Evolutionary conservation across 2,797 vertebrate genomes (phyloP), one percentile per base, ranked within the genome.

Genomic region (Antennarius maculatus): DNA sequence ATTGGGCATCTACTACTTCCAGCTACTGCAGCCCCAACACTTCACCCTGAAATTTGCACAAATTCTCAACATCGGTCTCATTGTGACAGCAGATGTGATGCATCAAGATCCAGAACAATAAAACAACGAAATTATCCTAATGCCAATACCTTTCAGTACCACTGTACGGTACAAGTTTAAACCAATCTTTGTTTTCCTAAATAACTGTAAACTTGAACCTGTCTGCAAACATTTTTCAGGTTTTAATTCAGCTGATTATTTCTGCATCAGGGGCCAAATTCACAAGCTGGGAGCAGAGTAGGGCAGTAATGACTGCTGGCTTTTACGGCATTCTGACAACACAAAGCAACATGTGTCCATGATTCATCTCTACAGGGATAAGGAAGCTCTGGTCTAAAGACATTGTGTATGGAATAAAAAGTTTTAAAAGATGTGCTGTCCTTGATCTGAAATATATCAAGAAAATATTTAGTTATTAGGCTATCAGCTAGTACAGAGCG

Each of bases 381-480:
- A 83, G 84, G 89, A 93, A 92, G 92, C 86, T 89, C 88, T 85
- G 76, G 85, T 91, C 86, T 82, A 71, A 76, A 50, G 74, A 72
- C 79, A 55, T 49, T 55, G 66, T 71, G 80, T 75, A 79, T 83
- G 80, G 69, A 67, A 39, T 53, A 65, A 48, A 61, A 59, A 73
- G 78, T 34, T 41, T 41, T 41, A 63, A 61, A 70, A 75, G 23
- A 62, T 56, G 55, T 55, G 79, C 75, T 85, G 76, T 69, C 64
- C 65, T 71, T 68, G 54, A 75, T 76, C 77, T 76, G 61, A 74
- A 74, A 78, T 74, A 83, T 53, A 80, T 80, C 53, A 76, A 72
- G 45, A 76, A 72, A 62, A 47, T 47, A 56, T 23, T 23, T 23
- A 39, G 67, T 61, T 71, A 61, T 76, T 66, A 68, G 69, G 77